Percentiles rank a stretch among this genome's conserved stretches.
phyloP scores from a whole-genome alignment of 1,140 invertebrate species.

The Danaus melanippus region DNA sequence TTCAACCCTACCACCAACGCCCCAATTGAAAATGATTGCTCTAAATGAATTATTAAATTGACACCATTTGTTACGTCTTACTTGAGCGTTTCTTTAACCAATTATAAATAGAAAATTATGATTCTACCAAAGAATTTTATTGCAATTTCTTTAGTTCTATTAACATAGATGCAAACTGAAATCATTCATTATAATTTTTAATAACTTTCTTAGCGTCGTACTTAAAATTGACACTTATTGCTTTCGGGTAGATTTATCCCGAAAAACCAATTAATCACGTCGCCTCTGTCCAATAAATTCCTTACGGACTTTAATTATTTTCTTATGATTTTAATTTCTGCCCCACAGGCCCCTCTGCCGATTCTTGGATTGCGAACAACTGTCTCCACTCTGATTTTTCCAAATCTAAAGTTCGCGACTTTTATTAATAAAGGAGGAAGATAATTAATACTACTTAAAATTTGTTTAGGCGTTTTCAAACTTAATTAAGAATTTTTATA shows the following conservation, averaged over 20 bases:
- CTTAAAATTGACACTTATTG: constrained; percentile 69
- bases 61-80: constrained; percentile 44
- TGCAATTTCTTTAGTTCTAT: constrained; percentile 3
- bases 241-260: constrained; percentile 51
- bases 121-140: too few relatives aligned
- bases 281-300: constrained; percentile 68
- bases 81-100: neutral
- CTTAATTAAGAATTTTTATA: constrained; percentile 51
- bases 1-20: constrained; percentile 42
- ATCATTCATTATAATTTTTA: constrained; percentile 47
- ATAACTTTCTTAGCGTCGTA: constrained; percentile 43
- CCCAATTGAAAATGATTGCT: constrained; percentile 57
- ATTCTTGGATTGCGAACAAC: constrained; percentile 62
- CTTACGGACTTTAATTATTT: constrained; percentile 71
- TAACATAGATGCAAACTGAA: constrained; percentile 5
- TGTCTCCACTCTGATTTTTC: constrained; percentile 65
- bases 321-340: constrained; percentile 72
- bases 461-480: constrained; percentile 61
- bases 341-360: constrained; percentile 31
- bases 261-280: constrained; percentile 67
- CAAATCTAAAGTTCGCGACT: constrained; percentile 45
- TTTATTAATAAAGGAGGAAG: constrained; percentile 66
- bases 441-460: constrained; percentile 72
- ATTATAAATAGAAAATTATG: too few relatives aligned
- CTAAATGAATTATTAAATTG: constrained; percentile 63